Percentiles rank a stretch among this genome's conserved stretches.
Evolutionary conservation across 2,888 invertebrate species (phyloP).

Genomic region (Phytoseiulus persimilis): DNA sequence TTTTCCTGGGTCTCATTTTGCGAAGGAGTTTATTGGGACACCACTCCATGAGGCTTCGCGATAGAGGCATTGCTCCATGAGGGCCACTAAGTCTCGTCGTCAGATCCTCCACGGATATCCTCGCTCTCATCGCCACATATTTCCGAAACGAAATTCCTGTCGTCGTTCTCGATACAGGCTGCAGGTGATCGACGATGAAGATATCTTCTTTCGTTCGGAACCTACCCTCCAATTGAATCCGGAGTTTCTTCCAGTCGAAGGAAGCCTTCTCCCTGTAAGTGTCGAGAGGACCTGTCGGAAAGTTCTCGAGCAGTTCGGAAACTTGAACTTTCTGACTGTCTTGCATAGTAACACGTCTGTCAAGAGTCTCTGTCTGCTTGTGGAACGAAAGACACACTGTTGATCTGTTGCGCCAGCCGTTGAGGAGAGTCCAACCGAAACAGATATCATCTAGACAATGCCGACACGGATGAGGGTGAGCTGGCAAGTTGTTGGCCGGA

Average conservation of each 20-base stretch:
- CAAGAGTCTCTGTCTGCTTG: background rate
- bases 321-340: background rate
- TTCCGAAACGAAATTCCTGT: too few species aligned
- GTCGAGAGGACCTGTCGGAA: slow-evolving; percentile 51
- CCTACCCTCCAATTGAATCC: slow-evolving; percentile 51
- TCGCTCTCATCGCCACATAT: too few species aligned
- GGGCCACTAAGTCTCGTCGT: too few species aligned
- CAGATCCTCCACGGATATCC: too few species aligned
- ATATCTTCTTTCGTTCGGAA: too few species aligned
- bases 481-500: background rate
- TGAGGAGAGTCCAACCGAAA: background rate
- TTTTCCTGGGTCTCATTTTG: too few species aligned
- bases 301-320: slow-evolving; percentile 45
- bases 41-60: too few species aligned
- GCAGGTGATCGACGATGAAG: too few species aligned
- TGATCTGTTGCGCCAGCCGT: background rate
- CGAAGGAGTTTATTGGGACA: too few species aligned
- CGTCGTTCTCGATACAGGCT: too few species aligned
- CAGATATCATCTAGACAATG: background rate
- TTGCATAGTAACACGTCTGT: background rate
- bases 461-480: background rate
- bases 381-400: background rate
- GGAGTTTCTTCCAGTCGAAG: slow-evolving; percentile 53
- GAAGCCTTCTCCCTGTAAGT: slow-evolving; percentile 50
- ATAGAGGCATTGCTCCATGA: too few species aligned